Evolutionary conservation across 2,113 vertebrate genomes (phyloP).

Genomic region (Fukomys damarensis): DNA sequence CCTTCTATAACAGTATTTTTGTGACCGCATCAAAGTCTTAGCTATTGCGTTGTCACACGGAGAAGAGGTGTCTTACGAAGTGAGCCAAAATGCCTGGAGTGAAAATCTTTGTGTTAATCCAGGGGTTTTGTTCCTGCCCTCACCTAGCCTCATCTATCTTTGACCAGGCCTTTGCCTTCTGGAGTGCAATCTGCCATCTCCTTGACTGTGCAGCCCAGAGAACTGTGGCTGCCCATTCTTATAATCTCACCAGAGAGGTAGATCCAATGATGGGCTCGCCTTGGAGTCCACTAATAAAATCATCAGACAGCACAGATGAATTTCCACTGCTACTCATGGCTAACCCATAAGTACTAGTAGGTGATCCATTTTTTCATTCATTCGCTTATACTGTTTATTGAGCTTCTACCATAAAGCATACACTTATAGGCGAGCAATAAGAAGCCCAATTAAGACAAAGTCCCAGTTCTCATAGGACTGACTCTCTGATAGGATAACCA

Average conservation of each 20-base stretch:
- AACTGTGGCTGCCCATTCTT: not conserved
- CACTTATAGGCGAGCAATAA: not conserved
- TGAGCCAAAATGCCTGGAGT: not conserved
- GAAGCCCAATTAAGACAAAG: not conserved
- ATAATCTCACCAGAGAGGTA: not conserved
- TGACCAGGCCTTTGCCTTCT: not conserved
- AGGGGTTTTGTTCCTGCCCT: not conserved
- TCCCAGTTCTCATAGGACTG: not conserved
- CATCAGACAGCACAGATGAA: not conserved
- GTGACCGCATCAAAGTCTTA: not conserved
- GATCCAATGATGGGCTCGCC: not conserved
- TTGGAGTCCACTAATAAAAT: not conserved
- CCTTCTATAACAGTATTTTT: not conserved
- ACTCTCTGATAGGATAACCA: not conserved
- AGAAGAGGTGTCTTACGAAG: not conserved
- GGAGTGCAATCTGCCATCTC: not conserved
- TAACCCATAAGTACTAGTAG: not conserved
- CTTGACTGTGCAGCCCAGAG: not conserved
- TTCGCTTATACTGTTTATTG: not conserved
- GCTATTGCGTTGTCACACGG: no score
- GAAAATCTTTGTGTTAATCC: not conserved
- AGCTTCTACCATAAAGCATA: not conserved
- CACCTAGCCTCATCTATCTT: not conserved
- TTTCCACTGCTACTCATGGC: not conserved
- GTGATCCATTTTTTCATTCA: not conserved